These are phyloP conservation scores for Perodicticus potto DNA, from an alignment of 2,797 vertebrate species.

Conservation along the genomic window DNA sequence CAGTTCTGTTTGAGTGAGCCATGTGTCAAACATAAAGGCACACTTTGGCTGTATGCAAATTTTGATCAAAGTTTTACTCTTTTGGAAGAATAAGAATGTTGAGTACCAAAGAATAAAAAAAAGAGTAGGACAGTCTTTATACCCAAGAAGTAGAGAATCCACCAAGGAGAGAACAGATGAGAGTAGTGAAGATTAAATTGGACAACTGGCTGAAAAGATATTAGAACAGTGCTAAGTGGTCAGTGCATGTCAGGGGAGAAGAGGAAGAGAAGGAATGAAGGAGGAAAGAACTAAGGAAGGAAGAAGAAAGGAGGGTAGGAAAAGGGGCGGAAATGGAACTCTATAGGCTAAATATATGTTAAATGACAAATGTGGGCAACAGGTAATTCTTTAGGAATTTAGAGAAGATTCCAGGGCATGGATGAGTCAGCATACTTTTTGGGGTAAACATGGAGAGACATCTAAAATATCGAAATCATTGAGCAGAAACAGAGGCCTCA, in stretches of 20 bases:
- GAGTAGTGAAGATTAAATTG: background rate
- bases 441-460: constrained; percentile 15
- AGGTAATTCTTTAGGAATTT: constrained; percentile 49
- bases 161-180: background rate
- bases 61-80: background rate
- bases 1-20: background rate
- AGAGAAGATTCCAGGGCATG: background rate
- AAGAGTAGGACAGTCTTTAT: background rate
- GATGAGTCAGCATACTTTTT: background rate
- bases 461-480: background rate
- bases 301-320: no score
- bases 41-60: background rate
- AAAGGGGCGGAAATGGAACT: background rate
- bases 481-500: constrained; percentile 60
- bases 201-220: constrained; percentile 18
- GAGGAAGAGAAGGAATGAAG: background rate
- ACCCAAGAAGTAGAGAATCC: background rate
- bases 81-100: background rate
- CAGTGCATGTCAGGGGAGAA: background rate
- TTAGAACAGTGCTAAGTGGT: background rate
- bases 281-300: background rate
- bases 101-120: background rate
- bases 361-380: background rate
- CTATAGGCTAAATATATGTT: background rate
- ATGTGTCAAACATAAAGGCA: background rate